A percentile compares a stretch with the other conserved stretches of the same genome.
Evolutionary conservation across 2,797 vertebrate species (phyloP).

Genomic region (Neosalanx taihuensis): DNA sequence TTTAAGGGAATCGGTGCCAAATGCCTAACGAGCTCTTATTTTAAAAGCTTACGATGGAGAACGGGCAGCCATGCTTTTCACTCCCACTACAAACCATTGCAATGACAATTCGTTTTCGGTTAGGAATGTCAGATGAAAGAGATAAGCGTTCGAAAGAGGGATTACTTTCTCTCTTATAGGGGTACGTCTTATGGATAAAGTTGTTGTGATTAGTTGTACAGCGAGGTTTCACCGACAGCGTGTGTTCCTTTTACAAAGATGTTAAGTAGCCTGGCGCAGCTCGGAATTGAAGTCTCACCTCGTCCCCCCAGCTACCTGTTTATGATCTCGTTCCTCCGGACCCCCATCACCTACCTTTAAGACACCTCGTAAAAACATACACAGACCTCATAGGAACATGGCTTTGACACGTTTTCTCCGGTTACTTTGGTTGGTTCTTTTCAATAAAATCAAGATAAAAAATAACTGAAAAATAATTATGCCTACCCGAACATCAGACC

Average conservation of each 20-base stretch:
- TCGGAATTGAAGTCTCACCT: constrained; percentile 79
- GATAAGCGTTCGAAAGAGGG: constrained; percentile 56
- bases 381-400: constrained; percentile 73
- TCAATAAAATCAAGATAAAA: constrained; percentile 97
- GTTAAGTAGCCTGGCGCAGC: constrained; percentile 77
- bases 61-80: constrained; percentile 81
- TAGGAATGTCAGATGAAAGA: constrained; percentile 66
- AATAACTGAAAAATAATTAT: constrained; percentile 93
- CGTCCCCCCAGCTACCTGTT: constrained; percentile 85
- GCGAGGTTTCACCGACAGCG: constrained; percentile 37
- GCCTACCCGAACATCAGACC: constrained; percentile 78
- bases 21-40: constrained; percentile 74
- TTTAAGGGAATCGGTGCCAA: constrained; percentile 65
- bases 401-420: constrained; percentile 65
- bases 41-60: constrained; percentile 65
- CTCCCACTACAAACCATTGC: constrained; percentile 75
- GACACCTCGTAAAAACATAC: constrained; percentile 93
- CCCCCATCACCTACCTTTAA: constrained; percentile 83
- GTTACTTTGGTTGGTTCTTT: constrained; percentile 68
- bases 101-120: constrained; percentile 55
- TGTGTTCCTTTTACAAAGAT: constrained; percentile 51
- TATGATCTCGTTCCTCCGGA: constrained; percentile 82
- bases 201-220: constrained; percentile 42
- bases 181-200: constrained; percentile 47
- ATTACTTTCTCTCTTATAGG: constrained; percentile 42